A percentile compares a stretch with the other conserved stretches of the same genome.
Conservation (phyloP, 2,888 invertebrate species). For the Dendrolimus houi region DNA sequence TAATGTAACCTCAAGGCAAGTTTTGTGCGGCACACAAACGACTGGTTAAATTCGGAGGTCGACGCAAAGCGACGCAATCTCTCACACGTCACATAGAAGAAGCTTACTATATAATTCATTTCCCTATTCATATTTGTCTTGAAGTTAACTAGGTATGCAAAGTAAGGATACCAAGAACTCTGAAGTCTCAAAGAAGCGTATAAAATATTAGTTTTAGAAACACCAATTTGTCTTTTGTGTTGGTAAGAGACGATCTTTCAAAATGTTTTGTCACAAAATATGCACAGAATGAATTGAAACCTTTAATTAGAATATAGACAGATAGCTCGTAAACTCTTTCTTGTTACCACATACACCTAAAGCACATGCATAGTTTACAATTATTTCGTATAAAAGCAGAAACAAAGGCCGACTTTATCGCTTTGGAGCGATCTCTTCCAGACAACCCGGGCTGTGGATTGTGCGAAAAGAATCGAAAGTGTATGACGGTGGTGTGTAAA, state of each 20-base stretch:
- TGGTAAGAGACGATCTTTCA: conserved; percentile 6
- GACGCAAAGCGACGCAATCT: conserved; percentile 71
- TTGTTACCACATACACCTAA: too few relatives aligned
- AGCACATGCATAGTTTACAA: too few relatives aligned
- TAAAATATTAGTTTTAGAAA: conserved; percentile 11
- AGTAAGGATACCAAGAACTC: conserved; percentile 24
- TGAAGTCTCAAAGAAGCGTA: conserved; percentile 16
- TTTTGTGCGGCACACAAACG: conserved; percentile 66
- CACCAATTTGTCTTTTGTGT: conserved; percentile 11
- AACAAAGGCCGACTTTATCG: too few relatives aligned
- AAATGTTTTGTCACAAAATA: background rate
- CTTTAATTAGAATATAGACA: too few relatives aligned
- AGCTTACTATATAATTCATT: conserved; percentile 73
- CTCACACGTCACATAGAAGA: conserved; percentile 68
- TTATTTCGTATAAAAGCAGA: too few relatives aligned
- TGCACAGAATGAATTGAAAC: too few relatives aligned
- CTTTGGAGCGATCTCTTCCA: too few relatives aligned
- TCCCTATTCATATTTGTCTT: conserved; percentile 74
- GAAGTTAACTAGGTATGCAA: conserved; percentile 46
- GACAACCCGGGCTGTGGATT: too few relatives aligned
- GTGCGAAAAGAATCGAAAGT: too few relatives aligned
- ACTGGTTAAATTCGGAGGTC: conserved; percentile 73
- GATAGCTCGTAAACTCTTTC: too few relatives aligned
- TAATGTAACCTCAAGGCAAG: conserved; percentile 73
- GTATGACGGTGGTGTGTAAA: too few relatives aligned